phyloP scores from a whole-genome alignment of 1,140 invertebrate species.

The Ridgeia piscesae region DNA sequence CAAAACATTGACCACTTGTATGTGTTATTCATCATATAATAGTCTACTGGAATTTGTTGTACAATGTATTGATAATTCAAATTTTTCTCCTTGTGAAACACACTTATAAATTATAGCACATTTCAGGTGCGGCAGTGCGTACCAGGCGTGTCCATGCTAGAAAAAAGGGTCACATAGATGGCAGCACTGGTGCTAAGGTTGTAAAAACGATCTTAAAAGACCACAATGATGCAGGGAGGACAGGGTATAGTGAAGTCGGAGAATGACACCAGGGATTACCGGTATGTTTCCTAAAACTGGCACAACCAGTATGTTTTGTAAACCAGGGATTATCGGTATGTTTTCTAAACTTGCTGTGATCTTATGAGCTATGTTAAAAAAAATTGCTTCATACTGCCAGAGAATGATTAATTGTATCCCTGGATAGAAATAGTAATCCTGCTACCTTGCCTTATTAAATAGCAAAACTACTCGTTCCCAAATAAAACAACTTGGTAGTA shows the following conservation, averaged over 20 bases:
- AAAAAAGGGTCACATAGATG: background rate
- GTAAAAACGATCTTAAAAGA: background rate
- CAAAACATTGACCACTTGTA: too few relatives aligned
- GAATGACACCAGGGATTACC: conserved; percentile 38
- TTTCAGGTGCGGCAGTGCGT: background rate
- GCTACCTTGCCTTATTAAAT: too few relatives aligned
- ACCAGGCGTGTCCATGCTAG: background rate
- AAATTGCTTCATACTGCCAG: background rate
- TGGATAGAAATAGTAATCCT: background rate
- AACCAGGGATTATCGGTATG: conserved; percentile 36
- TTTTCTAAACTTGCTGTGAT: background rate
- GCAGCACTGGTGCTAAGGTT: background rate
- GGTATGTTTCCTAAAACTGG: conserved; percentile 19
- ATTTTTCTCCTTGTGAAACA: background rate
- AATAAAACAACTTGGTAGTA: too few relatives aligned
- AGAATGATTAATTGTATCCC: background rate
- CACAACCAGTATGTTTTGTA: too few relatives aligned
- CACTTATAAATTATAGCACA: background rate
- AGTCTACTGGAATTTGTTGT: background rate
- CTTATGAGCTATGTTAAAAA: background rate
- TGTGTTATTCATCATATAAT: background rate
- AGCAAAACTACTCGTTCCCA: too few relatives aligned
- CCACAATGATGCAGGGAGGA: background rate
- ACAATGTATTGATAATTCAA: background rate
- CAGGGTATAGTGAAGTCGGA: conserved; percentile 31